Evolutionary conservation across 2,888 invertebrate genomes (phyloP), one percentile per base, ranked within the genome.

Genomic region (Pycnomerus fuliginosus): DNA sequence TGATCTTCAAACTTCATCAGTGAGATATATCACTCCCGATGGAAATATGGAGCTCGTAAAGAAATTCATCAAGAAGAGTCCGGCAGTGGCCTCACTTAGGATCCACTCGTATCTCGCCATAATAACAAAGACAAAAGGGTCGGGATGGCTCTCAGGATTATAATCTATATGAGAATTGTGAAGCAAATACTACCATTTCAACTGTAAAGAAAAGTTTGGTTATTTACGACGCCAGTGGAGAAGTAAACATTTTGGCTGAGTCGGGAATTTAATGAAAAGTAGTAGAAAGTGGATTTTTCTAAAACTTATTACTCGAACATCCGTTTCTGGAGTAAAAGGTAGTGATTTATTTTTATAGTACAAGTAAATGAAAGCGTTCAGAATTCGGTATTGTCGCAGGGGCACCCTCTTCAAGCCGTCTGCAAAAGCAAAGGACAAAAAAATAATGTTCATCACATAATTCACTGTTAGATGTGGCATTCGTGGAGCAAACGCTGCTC

Each of bases 1-100:
- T 58, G 60, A 60, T 54, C 56, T 50, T 52, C 42, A 46, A 53
- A 55, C 52, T 58, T 55, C 53, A 58, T 60, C 60, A 57, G 50
- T 44, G 50, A 50, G 56, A 60, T 54, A 60, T 58, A 55, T 58
- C 45, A 52, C 47, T 50, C 58, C 56, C 58, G 36, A 45, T 45
- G 55, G 58, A 53, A 53, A 53, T 52, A 56, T 56, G 55, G 55
- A 55, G 52, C 53, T 53, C 56, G 49, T 51, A 53, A 55, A 53
- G 58, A 55, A 56, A 58, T 56, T 58, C 58, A 58, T 58, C 58
- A 56, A 55, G 36, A 49, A 34, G 36, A 42, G 38, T 33, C 37
- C 34, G 10, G 24, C 11, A 31, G 25, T 24, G 22, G 36, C 25
- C 30, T 37, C 25, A 29, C 31, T 32, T 27, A 43, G 25, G 43